Base-by-base conservation (phyloP, 2,797 vertebrate genomes). In the Siniperca obscura region DNA sequence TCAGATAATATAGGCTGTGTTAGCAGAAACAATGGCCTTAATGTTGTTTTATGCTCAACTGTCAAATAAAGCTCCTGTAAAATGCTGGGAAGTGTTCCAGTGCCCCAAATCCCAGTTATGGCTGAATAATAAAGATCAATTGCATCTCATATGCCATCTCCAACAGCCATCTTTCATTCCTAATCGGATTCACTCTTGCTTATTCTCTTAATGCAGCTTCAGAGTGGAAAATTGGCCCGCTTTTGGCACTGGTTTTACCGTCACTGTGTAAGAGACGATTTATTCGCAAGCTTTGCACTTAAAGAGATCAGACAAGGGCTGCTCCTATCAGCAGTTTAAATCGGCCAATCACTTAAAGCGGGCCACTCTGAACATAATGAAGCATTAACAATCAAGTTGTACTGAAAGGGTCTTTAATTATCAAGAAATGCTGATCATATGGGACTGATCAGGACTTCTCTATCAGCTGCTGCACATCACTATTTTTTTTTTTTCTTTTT, bases 251-350 rank as follows among this genome's bases (percentile, higher is more conserved):
- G 89, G 92, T 87, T 91, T 90, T 83, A 87, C 89, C 89, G 88
- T 94, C 91, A 89, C 90, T 87, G 86, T 91, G 85, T 80, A 78
- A 86, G 84, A 77, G 81, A 61, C 93, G 93, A 96, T 96, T 96
- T 96, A 96, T 95, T 89, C 76, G 75, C 87, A 87, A 86, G 88
- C 91, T 84, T 92, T 95, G 94, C 95, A 94, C 95, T 96, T 96
- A 96, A 95, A 95, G 87, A 93, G 94, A 95, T 95, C 93, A 93
- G 94, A 95, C 93, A 87, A 84, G 90, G 87, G 80, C 87, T 94
- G 95, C 94, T 90, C 93, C 86, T 93, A 95, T 96, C 96, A 96
- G 96, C 96, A 96, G 89, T 96, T 96, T 96, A 89, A 92, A 94
- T 94, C 60, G 64, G 88, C 94, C 95, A 96, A 96, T 96, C 95